These are phyloP conservation scores for Netelia inedita DNA, from an alignment of 2,888 invertebrate genomes.

Conservation along the genomic window DNA sequence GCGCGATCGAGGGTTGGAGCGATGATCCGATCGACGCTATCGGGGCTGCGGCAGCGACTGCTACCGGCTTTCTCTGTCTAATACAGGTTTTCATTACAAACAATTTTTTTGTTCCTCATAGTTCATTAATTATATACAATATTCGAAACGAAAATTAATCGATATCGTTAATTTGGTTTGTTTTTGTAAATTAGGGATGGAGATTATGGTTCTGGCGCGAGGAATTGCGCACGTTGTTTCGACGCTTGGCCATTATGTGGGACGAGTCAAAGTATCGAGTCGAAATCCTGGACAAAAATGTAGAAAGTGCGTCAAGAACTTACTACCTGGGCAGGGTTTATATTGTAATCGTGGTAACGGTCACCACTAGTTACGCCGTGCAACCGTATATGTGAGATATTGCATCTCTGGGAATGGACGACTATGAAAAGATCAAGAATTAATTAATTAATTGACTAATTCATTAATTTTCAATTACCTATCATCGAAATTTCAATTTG, in stretches of 20 bases:
- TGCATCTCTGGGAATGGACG: neutral
- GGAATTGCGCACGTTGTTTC: constrained; percentile 30
- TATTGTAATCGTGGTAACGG: constrained; percentile 35
- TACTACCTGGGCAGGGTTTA: constrained; percentile 21
- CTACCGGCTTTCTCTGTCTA: constrained; percentile 45
- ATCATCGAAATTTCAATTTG: neutral
- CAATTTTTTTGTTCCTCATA: neutral
- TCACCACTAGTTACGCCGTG: constrained; percentile 37
- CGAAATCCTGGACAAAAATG: constrained; percentile 32
- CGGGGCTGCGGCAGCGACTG: constrained; percentile 14
- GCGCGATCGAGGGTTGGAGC: constrained; percentile 15
- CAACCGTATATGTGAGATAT: constrained; percentile 46
- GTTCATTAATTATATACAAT: neutral
- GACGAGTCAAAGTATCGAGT: constrained; percentile 24
- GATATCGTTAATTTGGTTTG: neutral
- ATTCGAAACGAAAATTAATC: neutral
- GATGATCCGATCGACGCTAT: constrained; percentile 42
- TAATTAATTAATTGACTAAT: neutral
- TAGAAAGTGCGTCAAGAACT: constrained; percentile 27
- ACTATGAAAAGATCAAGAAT: neutral
- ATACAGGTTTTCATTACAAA: neutral
- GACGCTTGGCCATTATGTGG: constrained; percentile 44
- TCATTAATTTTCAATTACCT: neutral
- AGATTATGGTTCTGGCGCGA: constrained; percentile 41
- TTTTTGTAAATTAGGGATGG: constrained; percentile 27